Evolutionary conservation across 2,888 invertebrate species (phyloP), one percentile per base, ranked within the genome.

Genomic region (Plagiodera versicolora): DNA sequence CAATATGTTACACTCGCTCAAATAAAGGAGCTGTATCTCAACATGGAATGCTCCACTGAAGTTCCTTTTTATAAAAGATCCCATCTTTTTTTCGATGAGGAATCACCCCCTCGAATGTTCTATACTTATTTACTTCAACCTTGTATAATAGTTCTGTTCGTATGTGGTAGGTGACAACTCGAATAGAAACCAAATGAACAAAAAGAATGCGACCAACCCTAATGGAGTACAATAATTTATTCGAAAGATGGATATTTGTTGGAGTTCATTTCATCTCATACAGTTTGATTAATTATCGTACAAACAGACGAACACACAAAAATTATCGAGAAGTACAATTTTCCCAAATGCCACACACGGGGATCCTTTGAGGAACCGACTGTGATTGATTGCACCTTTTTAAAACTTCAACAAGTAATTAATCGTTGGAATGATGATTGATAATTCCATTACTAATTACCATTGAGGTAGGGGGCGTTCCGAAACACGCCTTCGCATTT

Each of bases 401-500:
- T 58, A 54, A 64, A 60, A 55, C 64, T 51, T 56, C 60, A 56
- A 62, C 56, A 52, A 46, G 60, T 57, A 46, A 62, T 66, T 63
- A 66, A 66, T 66, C 62, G 58, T 62, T 58, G 50, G 35, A 39
- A 47, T 56, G 51, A 51, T 66, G 64, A 66, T 66, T 62, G 58
- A 66, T 64, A 66, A 63, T 62, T 60, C 54, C 55, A 56, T 56
- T 28, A 54, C 59, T 60, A 55, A 61, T 61, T 61, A 64, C 51
- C 11, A 14, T 20, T n/a, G 58, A 49, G 18, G 24, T 39, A 50
- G 46, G 54, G 53, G 58, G 54, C 52, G 58, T 39, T 24, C 47
- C 39, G 51, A 44, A 55, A 58, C 52, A 56, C 18, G 35, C 20
- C 39, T 39, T 1, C 6, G 14, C 24, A 39, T 39, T 39, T 39